Base-by-base conservation (phyloP, 2,888 invertebrate species). In the Cryptocheilus praepositus region DNA sequence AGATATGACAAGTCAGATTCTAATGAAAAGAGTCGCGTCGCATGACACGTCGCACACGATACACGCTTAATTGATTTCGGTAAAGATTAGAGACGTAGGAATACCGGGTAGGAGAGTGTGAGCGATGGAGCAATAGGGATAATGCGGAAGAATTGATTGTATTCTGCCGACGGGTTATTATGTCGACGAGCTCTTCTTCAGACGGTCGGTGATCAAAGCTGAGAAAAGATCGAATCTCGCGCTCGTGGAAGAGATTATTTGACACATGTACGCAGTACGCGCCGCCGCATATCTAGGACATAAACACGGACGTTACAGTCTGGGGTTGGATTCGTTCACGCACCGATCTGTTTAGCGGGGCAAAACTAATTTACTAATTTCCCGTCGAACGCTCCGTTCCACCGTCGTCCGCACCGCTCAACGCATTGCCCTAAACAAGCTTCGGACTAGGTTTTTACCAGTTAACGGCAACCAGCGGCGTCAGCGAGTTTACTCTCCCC, bases 331-430 rank as follows among this genome's bases (percentile, higher is more conserved):
- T 69, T 68, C 70, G 71, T 75, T 73, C 75, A 67, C 65, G 70
- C 68, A 52, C 22, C 53, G 55, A 36, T 28, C 28, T 55, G 15
- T 36, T 36, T 36, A 55, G 58, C 71, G 67, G 70, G 49, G 71
- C 77, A 80, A 85, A 84, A 83, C 81, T 83, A 85, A 85, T 85
- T 85, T 85, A 83, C 77, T 80, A 85, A 83, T 85, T 85, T 83
- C 73, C 70, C 76, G 70, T 69, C 71, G 61, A 62, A 25, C 63
- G 64, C 56, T 67, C 64, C 18, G 8, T 13, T 2, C 57, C 21
- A n/a, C 59, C 58, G 53, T 66, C 59, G 66, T 73, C 72, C 71
- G 61, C 64, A 60, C 76, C 73, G 63, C 70, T 78, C 76, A 43
- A 43, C 53, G 28, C 46, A 54, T 60, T 73, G 49, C 53, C 45